Conservation (phyloP, 2,113 vertebrate genomes). For the Sigmodon hispidus region DNA sequence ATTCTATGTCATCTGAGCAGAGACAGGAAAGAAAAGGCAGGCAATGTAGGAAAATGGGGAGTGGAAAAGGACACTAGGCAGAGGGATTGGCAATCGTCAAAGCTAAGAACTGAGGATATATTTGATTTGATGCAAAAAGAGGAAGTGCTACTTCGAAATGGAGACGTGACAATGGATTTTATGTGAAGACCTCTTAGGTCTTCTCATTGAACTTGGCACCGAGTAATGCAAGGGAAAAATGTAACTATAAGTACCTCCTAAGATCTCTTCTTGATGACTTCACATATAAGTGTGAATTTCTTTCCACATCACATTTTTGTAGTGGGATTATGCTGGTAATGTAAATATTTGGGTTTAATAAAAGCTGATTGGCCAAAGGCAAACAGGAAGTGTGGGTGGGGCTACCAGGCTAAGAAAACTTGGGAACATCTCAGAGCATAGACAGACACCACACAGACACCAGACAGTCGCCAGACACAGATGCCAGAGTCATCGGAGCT, state of each 20-base stretch:
- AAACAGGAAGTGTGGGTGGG: too few species aligned
- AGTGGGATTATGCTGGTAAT: too few species aligned
- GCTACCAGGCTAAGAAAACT: too few species aligned
- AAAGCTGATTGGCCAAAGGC: too few species aligned
- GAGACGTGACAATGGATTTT: background rate
- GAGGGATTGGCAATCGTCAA: background rate
- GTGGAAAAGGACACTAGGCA: background rate
- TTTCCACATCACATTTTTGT: background rate
- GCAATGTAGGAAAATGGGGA: background rate
- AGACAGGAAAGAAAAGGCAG: background rate
- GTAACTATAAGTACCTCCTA: background rate
- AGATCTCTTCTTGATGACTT: background rate
- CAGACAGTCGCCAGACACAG: too few species aligned
- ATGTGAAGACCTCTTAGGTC: background rate
- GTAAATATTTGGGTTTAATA: too few species aligned
- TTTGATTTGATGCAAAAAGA: background rate
- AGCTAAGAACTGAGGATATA: background rate
- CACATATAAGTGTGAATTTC: background rate
- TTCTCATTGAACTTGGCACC: background rate
- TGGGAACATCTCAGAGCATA: too few species aligned
- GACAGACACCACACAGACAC: too few species aligned
- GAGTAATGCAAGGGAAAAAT: background rate
- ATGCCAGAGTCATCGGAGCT: too few species aligned
- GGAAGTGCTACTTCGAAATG: background rate
- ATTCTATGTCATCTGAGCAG: background rate